Evolutionary conservation across 2,888 invertebrate genomes (phyloP).

Genomic region (Gymnocheta viridis): DNA sequence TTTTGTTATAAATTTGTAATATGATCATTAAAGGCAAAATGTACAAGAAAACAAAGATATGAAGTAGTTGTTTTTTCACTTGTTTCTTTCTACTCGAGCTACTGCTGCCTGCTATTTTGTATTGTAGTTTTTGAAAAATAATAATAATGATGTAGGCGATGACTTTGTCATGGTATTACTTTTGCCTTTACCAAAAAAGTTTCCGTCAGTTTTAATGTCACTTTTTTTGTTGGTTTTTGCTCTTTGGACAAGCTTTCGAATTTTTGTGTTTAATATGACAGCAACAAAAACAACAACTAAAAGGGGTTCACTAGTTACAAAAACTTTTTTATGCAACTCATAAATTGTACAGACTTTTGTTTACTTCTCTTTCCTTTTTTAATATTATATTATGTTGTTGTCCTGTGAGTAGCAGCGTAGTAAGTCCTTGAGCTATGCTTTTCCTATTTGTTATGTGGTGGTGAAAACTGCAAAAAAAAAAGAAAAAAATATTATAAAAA

Average conservation of each 20-base stretch:
- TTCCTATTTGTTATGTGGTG: slow-evolving; percentile 45
- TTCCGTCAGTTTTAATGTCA: slow-evolving; percentile 49
- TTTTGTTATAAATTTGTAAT: slow-evolving; percentile 39
- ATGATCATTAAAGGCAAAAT: slow-evolving; percentile 28
- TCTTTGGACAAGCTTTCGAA: slow-evolving; percentile 27
- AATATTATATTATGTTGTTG: slow-evolving; percentile 60
- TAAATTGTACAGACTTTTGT: slow-evolving; percentile 41
- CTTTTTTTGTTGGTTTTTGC: not conserved
- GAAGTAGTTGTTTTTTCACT: slow-evolving; percentile 12
- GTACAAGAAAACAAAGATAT: slow-evolving; percentile 14
- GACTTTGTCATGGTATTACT: slow-evolving; percentile 42
- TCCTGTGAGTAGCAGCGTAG: slow-evolving; percentile 22
- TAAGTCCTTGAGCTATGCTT: slow-evolving; percentile 56
- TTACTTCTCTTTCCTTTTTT: slow-evolving; percentile 34
- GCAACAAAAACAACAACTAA: slow-evolving; percentile 23
- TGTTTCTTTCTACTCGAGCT: not conserved
- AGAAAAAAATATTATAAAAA: slow-evolving; percentile 19
- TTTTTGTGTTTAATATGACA: slow-evolving; percentile 35
- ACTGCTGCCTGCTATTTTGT: not conserved
- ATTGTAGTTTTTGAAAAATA: slow-evolving; percentile 15
- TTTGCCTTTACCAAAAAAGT: slow-evolving; percentile 23
- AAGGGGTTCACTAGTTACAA: slow-evolving; percentile 35
- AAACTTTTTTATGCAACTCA: slow-evolving; percentile 38
- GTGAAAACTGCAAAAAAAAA: slow-evolving; percentile 45
- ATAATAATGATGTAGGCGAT: slow-evolving; percentile 54